phyloP scores from a whole-genome alignment of 2,797 vertebrate genomes.

The Scomberomorus guttatus region DNA sequence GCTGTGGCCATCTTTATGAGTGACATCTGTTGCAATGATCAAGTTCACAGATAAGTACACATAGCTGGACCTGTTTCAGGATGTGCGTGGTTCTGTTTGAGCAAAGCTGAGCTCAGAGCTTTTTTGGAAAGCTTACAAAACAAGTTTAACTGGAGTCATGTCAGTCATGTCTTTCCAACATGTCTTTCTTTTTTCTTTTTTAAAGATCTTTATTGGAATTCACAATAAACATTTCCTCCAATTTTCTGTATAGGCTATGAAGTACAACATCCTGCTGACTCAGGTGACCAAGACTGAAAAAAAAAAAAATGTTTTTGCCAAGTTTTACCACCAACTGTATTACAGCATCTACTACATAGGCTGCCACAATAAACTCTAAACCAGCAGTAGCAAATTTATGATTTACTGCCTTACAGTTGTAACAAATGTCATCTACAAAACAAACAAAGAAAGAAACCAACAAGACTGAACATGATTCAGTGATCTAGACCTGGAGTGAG shows the following conservation, averaged over 20 bases:
- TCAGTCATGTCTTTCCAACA: constrained; percentile 1
- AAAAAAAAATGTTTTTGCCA: background rate
- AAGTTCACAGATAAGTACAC: too few relatives aligned
- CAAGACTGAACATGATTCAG: too few relatives aligned
- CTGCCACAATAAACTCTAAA: background rate
- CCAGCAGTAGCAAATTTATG: background rate
- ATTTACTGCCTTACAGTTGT: background rate
- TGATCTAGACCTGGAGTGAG: background rate
- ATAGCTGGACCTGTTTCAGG: background rate
- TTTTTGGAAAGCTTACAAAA: background rate
- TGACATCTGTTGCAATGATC: background rate
- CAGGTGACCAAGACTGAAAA: background rate
- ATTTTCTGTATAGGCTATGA: background rate
- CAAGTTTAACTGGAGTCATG: background rate
- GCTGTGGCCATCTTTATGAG: too few relatives aligned
- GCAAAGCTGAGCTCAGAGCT: too few relatives aligned
- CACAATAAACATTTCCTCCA: background rate
- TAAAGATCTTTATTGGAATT: too few relatives aligned
- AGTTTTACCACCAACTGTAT: constrained; percentile 26
- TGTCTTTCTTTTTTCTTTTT: background rate
- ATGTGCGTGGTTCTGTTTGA: background rate
- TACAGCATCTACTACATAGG: background rate
- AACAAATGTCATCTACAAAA: constrained; percentile 1
- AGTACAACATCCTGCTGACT: constrained; percentile 11
- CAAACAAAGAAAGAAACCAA: too few relatives aligned